Evolutionary conservation across 2,888 invertebrate genomes (phyloP), one percentile per base, ranked within the genome.

Genomic region (Conistra vaccinii): DNA sequence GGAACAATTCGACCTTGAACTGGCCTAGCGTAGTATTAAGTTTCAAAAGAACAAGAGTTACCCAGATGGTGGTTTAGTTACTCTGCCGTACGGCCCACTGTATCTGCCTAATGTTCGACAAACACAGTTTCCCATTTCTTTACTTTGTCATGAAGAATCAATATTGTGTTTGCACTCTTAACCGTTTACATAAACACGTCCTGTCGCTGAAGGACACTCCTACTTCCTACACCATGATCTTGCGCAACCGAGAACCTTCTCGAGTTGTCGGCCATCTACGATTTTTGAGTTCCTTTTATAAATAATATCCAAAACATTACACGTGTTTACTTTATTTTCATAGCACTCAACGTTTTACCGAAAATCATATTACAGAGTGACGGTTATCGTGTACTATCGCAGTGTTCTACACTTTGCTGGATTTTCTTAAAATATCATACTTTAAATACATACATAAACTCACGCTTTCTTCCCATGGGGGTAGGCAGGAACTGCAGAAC

Each of bases 191-290:
- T 83, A 73, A 48, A 73, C 83, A 83, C 81, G 86, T 88, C 84
- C 85, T 86, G 73, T 73, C 67, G 29, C 60, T 83, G 87, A 87
- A 91, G 89, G 89, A 89, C 88, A 88, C 89, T 88, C 61, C 79
- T 78, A 86, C 86, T 88, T 88, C 62, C 78, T 78, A 85, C 86
- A 86, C 83, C 85, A 80, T 88, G 88, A 81, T 83, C 81, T 90
- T 90, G 87, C 88, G 87, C 88, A 90, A 89, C 69, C 51, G 62
- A 73, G 29, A 57, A 20, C 48, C 48, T 48, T 48, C 48, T 48
- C 48, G 48, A 48, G 48, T 48, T 39, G 10, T 39, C 39, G 39
- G 9, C 9, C 14, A 45, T 29, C 29, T 29, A 23, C 1, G 23
- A 14, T 9, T 65, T 48, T 29, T 5, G 4, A 29, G 23, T 23